Base-by-base conservation (phyloP, 1,140 invertebrate species). In the Brachionus manjavacas region DNA sequence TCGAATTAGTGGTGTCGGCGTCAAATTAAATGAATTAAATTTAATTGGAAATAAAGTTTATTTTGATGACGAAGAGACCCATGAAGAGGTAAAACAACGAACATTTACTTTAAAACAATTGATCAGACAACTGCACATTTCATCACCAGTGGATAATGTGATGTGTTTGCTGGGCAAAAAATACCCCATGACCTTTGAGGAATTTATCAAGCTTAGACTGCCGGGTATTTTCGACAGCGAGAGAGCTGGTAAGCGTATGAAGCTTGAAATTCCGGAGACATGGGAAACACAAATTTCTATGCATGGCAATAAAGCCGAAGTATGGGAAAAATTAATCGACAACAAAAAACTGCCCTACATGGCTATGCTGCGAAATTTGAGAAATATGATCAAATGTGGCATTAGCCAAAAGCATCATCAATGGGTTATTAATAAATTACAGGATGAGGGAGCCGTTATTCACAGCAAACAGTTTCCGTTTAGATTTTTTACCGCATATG, bases 271-370 rank as follows among this genome's bases (percentile, higher is more conserved):
- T 49, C 90, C 91, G 14, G 89, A 90, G 85, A 91, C 91, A 3
- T 91, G 91, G 91, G 91, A 91, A 85, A 91, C 90, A 2, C 89
- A 91, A 85, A 87, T 91, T 35, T 89, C 90, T 2, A 79, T 88
- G 1, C 88, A 89, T 85, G 91, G 90, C 35, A 91, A 91, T 85
- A 90, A 89, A 83, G 88, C 89, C 1, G 68, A 85, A 25, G 88
- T 88, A 3, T 91, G 90, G 90, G 86, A 91, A 78, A 86, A 87
- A 11, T 84, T 90, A 8, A 86, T 90, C 76, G 89, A 88, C 89
- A 84, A 89, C 78, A 89, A 87, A 80, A 91, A 91, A 84, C 86
- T 91, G 12, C 90, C 90, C 43, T 91, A 89, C 84, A 91, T 91
- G 90, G 90, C 90, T 1, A 91, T 90, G 89, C 86, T 91, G 70